phyloP scores from a whole-genome alignment of 2,888 invertebrate genomes.

The Cybosia mesomella region DNA sequence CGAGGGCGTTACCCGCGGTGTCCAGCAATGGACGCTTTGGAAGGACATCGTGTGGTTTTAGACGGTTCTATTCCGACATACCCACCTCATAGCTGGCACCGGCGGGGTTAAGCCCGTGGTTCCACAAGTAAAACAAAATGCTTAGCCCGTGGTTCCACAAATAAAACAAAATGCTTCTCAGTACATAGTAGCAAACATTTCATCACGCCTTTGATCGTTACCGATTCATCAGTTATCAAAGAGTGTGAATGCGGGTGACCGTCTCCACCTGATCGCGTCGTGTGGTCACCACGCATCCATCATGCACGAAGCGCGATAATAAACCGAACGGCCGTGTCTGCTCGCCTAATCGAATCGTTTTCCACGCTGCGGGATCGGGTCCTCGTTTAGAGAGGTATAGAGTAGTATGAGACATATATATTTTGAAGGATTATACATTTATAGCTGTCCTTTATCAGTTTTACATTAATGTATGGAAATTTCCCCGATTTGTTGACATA shows the following conservation, averaged over 20 bases:
- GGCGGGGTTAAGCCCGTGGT: no score
- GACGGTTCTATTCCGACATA: no score
- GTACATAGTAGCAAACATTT: neutral
- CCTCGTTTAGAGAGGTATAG: conserved; percentile 27
- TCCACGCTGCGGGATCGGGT: conserved; percentile 56
- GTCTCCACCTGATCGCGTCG: conserved; percentile 25
- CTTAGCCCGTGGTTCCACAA: no score
- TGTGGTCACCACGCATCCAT: conserved; percentile 56
- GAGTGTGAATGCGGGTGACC: conserved; percentile 7
- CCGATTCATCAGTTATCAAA: neutral
- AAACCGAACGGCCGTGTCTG: conserved; percentile 47
- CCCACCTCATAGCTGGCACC: no score
- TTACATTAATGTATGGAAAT: no score
- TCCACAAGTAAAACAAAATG: no score
- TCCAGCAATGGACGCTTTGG: no score
- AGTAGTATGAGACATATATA: conserved; percentile 14
- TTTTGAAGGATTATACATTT: neutral
- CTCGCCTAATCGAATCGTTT: conserved; percentile 67
- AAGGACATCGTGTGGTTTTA: no score
- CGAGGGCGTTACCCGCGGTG: no score
- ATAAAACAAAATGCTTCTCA: no score
- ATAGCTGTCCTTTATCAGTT: neutral
- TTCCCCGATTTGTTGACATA: no score
- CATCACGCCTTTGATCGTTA: neutral
- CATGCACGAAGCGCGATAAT: conserved; percentile 55